Evolutionary conservation across 2,113 vertebrate species (phyloP).

Genomic region (Sorex fumeus): DNA sequence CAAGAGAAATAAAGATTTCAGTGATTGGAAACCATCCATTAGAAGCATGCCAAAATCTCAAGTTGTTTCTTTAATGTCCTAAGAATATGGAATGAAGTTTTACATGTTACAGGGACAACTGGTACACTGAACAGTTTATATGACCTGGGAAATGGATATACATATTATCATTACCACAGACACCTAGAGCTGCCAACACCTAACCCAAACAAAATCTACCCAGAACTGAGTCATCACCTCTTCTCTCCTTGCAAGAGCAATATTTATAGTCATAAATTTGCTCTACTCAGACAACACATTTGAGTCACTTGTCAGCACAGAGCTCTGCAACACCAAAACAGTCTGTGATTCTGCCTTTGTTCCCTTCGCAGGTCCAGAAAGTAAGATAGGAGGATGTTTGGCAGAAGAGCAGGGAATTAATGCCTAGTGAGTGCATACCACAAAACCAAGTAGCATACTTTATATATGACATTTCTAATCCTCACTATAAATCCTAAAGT

Average conservation of each 20-base stretch:
- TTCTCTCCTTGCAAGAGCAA: background rate
- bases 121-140: background rate
- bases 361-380: background rate
- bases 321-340: slow-evolving; percentile 48
- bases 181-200: slow-evolving; percentile 22
- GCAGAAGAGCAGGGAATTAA: slow-evolving; percentile 16
- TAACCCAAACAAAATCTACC: slow-evolving; percentile 60
- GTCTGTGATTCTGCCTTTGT: background rate
- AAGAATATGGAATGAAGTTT: background rate
- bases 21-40: background rate
- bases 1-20: background rate
- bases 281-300: background rate
- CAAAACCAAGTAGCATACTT: background rate
- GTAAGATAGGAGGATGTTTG: background rate
- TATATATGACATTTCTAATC: background rate
- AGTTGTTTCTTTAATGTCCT: background rate
- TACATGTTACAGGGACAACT: background rate
- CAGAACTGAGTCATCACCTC: slow-evolving; percentile 60
- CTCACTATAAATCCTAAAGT: background rate
- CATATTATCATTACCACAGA: slow-evolving; percentile 6
- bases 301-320: slow-evolving; percentile 58
- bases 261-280: slow-evolving; percentile 54
- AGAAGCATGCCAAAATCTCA: background rate
- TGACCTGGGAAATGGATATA: slow-evolving; percentile 3
- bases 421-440: background rate